Percentiles rank a stretch among this genome's conserved stretches.
Conservation (phyloP, 2,113 vertebrate species). For the Hyaena hyaena region DNA sequence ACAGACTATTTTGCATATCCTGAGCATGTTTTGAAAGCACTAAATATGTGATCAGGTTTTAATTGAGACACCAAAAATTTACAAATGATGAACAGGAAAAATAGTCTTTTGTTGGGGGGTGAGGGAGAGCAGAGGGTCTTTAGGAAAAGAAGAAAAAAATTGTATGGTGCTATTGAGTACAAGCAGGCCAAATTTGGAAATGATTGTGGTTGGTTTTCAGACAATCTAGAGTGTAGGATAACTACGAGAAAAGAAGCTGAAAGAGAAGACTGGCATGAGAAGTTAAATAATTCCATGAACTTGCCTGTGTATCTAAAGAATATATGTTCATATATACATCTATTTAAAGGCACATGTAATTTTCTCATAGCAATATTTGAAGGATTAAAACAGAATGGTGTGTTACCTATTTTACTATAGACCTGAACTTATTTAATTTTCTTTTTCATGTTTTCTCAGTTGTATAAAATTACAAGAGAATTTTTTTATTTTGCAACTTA, state of each 20-base stretch:
- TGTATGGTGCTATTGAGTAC: background rate
- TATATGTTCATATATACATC: background rate
- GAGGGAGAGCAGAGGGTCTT: background rate
- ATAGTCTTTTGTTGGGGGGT: background rate
- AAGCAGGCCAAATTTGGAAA: background rate
- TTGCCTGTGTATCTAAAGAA: background rate
- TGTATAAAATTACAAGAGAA: background rate
- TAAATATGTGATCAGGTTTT: background rate
- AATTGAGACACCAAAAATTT: background rate
- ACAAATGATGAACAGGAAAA: background rate
- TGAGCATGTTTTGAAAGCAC: background rate
- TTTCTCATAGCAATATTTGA: background rate
- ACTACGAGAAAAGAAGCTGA: background rate
- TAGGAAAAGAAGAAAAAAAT: background rate
- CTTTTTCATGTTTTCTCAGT: background rate
- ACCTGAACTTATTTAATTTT: background rate
- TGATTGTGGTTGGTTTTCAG: background rate
- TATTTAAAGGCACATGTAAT: background rate
- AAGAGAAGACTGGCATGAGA: background rate
- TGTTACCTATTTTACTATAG: background rate
- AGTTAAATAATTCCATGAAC: background rate
- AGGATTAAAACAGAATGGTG: background rate
- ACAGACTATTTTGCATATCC: background rate
- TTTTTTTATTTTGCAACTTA: background rate
- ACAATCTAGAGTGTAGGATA: background rate